Conservation (phyloP, 2,113 vertebrate genomes). For the Megaceryle maxima region DNA sequence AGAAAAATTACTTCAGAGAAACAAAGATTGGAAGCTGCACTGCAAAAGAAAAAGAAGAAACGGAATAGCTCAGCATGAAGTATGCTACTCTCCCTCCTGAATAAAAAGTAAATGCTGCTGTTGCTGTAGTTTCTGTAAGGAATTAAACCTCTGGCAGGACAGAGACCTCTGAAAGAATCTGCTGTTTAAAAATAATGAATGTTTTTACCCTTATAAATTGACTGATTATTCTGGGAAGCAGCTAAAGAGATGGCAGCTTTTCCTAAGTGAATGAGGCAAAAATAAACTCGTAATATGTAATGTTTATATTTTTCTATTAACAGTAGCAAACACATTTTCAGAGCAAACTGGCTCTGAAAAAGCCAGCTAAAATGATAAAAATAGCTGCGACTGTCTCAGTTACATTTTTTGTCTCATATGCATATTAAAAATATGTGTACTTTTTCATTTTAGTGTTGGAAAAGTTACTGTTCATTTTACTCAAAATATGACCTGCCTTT, state of each 20-base stretch:
- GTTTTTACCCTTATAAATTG: neutral
- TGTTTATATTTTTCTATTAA: conserved; percentile 11
- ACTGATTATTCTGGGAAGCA: neutral
- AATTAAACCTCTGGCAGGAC: neutral
- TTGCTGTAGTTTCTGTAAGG: neutral
- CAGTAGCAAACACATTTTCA: neutral
- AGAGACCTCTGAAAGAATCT: neutral
- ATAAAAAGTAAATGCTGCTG: neutral
- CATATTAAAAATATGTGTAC: neutral
- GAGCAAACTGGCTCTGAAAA: neutral
- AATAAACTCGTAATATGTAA: neutral
- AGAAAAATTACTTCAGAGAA: neutral
- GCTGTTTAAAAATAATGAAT: neutral
- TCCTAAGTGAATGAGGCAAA: neutral
- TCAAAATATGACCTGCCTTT: neutral
- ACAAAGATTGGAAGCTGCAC: neutral
- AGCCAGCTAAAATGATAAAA: neutral
- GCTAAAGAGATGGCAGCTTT: neutral
- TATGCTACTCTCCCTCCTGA: neutral
- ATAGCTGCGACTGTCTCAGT: neutral
- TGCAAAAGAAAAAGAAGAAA: conserved; percentile 68
- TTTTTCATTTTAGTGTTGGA: neutral
- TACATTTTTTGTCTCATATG: neutral
- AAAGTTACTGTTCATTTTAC: neutral
- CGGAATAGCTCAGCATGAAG: neutral